A percentile compares a stretch with the other conserved stretches of the same genome.
phyloP scores from a whole-genome alignment of 2,113 vertebrate species.

The Antennarius striatus region DNA sequence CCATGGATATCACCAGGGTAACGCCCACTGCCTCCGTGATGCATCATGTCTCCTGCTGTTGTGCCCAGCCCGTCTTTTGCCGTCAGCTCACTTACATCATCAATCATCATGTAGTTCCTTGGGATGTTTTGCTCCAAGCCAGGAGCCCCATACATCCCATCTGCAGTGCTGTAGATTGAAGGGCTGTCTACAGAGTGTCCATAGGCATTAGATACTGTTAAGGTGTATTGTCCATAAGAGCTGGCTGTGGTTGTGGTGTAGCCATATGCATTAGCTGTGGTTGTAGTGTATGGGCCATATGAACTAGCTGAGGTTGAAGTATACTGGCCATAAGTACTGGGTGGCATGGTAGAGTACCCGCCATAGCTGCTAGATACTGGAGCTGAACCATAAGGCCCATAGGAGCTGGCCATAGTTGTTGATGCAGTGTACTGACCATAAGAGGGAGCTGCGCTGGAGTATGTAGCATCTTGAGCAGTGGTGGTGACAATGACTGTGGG shows the following conservation, averaged over 20 bases:
- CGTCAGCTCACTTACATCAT: conserved; percentile 95
- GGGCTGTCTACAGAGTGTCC: conserved; percentile 85
- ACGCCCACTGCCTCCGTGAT: conserved; percentile 80
- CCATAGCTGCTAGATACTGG: conserved; percentile 76
- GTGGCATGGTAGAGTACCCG: conserved; percentile 74
- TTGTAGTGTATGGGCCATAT: conserved; percentile 86
- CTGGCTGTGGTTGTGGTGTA: conserved; percentile 80
- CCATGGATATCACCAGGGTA: conserved; percentile 72
- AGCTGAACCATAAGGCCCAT: conserved; percentile 76
- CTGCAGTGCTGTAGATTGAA: conserved; percentile 83
- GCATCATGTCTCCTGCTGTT: conserved; percentile 82
- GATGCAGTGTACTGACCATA: conserved; percentile 77
- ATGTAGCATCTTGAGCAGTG: conserved; percentile 78
- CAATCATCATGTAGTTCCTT: conserved; percentile 97
- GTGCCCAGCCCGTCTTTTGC: conserved; percentile 88
- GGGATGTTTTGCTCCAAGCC: conserved; percentile 94
- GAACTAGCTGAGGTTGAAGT: conserved; percentile 69
- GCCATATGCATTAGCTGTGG: conserved; percentile 77
- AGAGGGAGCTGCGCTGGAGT: conserved; percentile 72
- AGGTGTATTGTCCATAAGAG: conserved; percentile 79
- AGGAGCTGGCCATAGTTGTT: conserved; percentile 75
- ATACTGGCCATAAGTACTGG: conserved; percentile 79
- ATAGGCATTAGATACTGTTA: conserved; percentile 80
- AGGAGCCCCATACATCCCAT: conserved; percentile 88
- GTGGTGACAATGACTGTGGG: conserved; percentile 85